A percentile compares a stretch with the other conserved stretches of the same genome.
phyloP scores from a whole-genome alignment of 2,888 invertebrate species.

The Drosophila borborema region DNA sequence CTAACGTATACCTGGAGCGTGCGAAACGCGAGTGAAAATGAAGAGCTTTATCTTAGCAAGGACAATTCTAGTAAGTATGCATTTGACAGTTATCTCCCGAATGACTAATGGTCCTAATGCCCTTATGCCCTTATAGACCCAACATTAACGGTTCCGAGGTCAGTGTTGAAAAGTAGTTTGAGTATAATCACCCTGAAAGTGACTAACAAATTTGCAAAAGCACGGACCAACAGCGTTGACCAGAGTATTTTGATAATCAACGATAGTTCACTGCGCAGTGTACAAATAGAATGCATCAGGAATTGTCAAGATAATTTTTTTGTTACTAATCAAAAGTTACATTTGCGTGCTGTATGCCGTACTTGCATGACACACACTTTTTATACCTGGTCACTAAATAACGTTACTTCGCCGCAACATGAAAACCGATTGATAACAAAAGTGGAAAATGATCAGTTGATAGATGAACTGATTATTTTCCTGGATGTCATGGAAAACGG shows the following conservation, averaged over 20 bases:
- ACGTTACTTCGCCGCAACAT: not conserved
- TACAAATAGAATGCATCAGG: conserved; percentile 37
- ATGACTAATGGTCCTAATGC: no score
- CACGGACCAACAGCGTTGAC: not conserved
- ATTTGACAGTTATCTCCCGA: no score
- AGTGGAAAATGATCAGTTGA: not conserved
- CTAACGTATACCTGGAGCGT: conserved; percentile 35
- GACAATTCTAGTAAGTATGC: conserved; percentile 16
- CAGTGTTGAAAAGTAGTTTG: not conserved
- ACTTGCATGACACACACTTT: conserved; percentile 4
- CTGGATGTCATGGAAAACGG: not conserved
- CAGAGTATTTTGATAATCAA: conserved; percentile 17
- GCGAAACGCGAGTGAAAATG: not conserved
- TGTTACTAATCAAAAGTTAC: conserved; percentile 1
- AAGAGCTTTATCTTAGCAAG: not conserved
- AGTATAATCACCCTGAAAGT: conserved; percentile 25
- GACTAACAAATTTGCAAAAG: not conserved
- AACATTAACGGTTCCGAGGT: conserved; percentile 8
- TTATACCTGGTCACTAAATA: conserved; percentile 35
- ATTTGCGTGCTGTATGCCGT: conserved; percentile 24
- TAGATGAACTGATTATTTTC: not conserved
- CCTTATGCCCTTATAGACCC: conserved; percentile 8
- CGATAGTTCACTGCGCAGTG: not conserved
- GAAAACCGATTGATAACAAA: conserved; percentile 13
- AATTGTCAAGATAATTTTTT: conserved; percentile 22